Evolutionary conservation across 2,797 vertebrate species (phyloP), one percentile per base, ranked within the genome.

Genomic region (Lepus oiostolus): DNA sequence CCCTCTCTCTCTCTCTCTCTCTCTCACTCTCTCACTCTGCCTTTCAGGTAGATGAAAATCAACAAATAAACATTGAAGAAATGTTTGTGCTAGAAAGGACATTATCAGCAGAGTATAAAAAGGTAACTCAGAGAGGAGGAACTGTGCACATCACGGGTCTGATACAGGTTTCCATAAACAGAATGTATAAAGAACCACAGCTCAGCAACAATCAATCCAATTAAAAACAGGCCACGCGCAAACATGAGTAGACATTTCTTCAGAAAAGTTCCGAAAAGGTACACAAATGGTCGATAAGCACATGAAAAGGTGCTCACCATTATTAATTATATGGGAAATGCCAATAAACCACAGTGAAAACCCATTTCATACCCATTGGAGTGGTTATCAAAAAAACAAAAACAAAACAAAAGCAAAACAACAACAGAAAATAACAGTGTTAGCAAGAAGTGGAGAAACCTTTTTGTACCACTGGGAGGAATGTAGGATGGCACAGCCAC

Each of bases 181-280:
- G 17, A 88, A 52, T 30, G 62, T 54, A 60, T 67, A 50, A 89
- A 90, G 50, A 28, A 58, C 42, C 68, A 89, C 10, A 84, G 67
- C 50, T 72, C 35, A 91, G 67, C 42, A 88, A 65, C 22, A 93
- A 63, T 77, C 28, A 65, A 63, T 26, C 30, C 21, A 88, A 47
- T 68, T 70, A 30, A 90, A 94, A 87, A 75, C 38, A 16, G 9
- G 50, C 77, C 81, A 10, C 68, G 21, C 60, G 83, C 70, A 82
- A 86, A 50, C 70, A 54, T 75, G 16, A 75, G 42, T 6, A 91
- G 16, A 35, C 21, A 71, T 81, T 76, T 90, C 32, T 92, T 38
- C 87, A 92, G 71, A 79, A 65, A 92, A 47, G 54, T 92, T 38
- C 87, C 90, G 67, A 79, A 65, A 92, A 47, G 54, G 91, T 52